Evolutionary conservation across 2,888 invertebrate species (phyloP), one percentile per base, ranked within the genome.

Genomic region (Ephialtes manifestator): DNA sequence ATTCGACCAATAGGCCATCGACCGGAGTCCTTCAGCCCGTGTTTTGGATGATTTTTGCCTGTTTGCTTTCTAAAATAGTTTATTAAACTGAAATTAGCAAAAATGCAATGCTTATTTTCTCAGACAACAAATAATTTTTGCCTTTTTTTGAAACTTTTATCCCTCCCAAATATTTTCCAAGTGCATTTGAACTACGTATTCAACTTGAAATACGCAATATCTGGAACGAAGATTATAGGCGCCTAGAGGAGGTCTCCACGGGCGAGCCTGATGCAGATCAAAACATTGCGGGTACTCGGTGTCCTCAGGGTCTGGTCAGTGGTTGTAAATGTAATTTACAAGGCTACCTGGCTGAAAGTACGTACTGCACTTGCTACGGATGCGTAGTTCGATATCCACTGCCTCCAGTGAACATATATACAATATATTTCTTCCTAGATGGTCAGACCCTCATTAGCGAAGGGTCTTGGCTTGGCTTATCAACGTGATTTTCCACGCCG

Each of bases 261-360:
- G 84, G 63, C 68, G 46, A 58, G 24, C 71, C 51, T 74, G 78
- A 75, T 75, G 67, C 58, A 75, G 84, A 91, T 90, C 88, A 90
- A 91, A 92, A 90, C 89, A 90, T 90, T 90, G 88, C 88, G 88
- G 90, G 88, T 87, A 78, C 76, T 65, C 35, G 60, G 58, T 77
- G 70, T 77, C 60, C 24, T 51, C 75, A 51, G 48, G 70, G 43
- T 53, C 10, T 4, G 15, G 31, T 11, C 65, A 39, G 43, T 20
- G 67, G 65, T 53, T 20, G 74, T 60, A 46, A 81, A 71, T 35
- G 72, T 86, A 85, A 90, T 91, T 90, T 90, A 90, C 88, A 74
- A 78, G 28, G 31, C 86, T 88, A 89, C 89, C 90, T 89, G 88
- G 15, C 31, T 74, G 55, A 13, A 46, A 51, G 58, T 39, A 11